Conservation (phyloP, 2,113 vertebrate genomes). For the Pyrgilauda ruficollis region DNA sequence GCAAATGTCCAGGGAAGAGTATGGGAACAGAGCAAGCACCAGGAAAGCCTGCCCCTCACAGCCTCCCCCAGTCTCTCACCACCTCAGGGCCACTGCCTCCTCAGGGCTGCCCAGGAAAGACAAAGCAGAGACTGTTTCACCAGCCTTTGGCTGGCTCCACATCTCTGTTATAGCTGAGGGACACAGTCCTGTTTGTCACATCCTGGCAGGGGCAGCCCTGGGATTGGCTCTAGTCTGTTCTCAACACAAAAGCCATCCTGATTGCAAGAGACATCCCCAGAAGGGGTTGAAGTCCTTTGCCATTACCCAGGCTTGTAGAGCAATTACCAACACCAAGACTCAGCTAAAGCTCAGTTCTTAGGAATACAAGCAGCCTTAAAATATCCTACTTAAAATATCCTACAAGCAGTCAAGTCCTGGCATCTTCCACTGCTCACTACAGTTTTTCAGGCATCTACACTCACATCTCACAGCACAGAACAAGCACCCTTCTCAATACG, state of each 20-base stretch:
- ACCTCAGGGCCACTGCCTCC: not conserved
- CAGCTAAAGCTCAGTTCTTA: not conserved
- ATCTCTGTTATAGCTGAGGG: not conserved
- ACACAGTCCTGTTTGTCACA: not conserved
- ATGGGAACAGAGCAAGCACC: not conserved
- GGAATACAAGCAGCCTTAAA: not conserved
- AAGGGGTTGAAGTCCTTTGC: not conserved
- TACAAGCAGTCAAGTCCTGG: not conserved
- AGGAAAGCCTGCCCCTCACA: not conserved
- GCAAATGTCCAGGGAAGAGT: not conserved
- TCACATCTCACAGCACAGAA: not conserved
- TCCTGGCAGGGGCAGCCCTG: not conserved
- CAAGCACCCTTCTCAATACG: not conserved
- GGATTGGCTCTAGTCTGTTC: not conserved
- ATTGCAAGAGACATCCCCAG: not conserved
- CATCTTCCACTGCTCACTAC: not conserved
- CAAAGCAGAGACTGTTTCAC: not conserved
- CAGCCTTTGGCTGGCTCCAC: not conserved
- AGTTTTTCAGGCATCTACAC: not conserved
- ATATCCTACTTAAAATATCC: not conserved
- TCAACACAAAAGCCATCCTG: not conserved
- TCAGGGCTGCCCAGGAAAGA: not conserved
- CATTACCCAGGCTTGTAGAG: not conserved
- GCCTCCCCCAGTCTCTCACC: rapidly evolving
- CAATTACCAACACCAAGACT: not conserved